Evolutionary conservation across 2,888 invertebrate species (phyloP).

Genomic region (Stomorhina lunata): DNA sequence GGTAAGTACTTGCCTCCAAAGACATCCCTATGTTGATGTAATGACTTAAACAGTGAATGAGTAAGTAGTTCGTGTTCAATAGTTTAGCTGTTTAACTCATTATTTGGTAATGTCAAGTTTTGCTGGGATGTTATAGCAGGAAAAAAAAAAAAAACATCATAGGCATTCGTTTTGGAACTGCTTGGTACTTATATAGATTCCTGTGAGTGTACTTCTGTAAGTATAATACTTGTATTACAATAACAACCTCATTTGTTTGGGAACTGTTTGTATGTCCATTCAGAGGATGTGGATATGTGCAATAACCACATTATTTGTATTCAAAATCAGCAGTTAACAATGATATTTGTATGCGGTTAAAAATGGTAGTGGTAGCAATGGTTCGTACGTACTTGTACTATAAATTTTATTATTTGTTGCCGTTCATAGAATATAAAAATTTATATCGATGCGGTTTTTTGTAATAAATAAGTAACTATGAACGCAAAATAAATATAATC

Average conservation of each 20-base stretch:
- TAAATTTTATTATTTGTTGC: not conserved
- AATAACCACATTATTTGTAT: conserved; percentile 33
- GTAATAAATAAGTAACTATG: too few relatives aligned
- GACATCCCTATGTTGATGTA: too few relatives aligned
- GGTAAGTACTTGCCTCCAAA: too few relatives aligned
- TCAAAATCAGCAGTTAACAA: conserved; percentile 23
- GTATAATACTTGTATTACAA: too few relatives aligned
- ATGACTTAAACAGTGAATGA: too few relatives aligned
- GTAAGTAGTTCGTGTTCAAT: too few relatives aligned
- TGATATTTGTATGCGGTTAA: not conserved
- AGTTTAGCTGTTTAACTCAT: too few relatives aligned
- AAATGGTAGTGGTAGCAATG: not conserved
- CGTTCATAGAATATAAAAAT: not conserved
- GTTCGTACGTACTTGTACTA: not conserved
- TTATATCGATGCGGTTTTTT: conserved; percentile 28
- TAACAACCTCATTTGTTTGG: not conserved
- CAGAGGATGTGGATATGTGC: not conserved
- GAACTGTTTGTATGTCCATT: too few relatives aligned
- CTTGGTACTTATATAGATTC: not conserved
- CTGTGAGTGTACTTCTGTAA: not conserved
- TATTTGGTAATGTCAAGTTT: too few relatives aligned
- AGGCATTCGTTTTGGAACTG: not conserved
- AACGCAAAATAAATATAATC: not conserved
- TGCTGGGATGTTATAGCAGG: too few relatives aligned
- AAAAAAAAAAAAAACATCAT: too few relatives aligned